A percentile compares a stretch with the other conserved stretches of the same genome.
These are phyloP conservation scores for Hemiprocne comata DNA, from an alignment of 2,113 vertebrate species.

Conservation along the genomic window DNA sequence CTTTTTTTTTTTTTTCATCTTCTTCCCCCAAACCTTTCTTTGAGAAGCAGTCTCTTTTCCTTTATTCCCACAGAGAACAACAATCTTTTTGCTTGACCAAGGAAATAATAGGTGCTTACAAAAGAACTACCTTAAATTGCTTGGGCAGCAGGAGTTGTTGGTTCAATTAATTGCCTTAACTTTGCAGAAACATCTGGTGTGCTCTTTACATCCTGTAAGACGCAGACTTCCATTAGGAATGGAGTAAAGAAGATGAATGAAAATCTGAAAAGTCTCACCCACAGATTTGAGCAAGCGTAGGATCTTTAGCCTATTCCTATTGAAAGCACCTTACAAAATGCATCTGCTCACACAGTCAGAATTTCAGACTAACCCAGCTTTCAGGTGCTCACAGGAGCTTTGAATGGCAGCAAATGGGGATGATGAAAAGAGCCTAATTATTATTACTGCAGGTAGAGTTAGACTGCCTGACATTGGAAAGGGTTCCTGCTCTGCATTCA, in stretches of 20 bases:
- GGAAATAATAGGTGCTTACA: neutral
- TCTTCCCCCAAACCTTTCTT: neutral
- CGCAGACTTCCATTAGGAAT: neutral
- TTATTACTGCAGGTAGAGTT: neutral
- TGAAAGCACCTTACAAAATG: neutral
- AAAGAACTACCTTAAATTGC: constrained; percentile 14
- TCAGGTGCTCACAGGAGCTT: neutral
- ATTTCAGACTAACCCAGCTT: neutral
- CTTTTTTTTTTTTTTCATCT: neutral
- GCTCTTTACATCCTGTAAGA: neutral
- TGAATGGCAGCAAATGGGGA: neutral
- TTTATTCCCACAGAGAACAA: neutral
- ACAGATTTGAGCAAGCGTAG: neutral
- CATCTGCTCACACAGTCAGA: neutral
- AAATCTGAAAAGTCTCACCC: neutral
- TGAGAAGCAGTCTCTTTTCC: neutral
- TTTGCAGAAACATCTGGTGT: constrained; percentile 33
- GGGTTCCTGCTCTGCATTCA: neutral
- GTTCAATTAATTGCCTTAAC: constrained; percentile 15
- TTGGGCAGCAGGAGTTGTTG: neutral
- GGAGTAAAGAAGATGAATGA: neutral
- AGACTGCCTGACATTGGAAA: neutral
- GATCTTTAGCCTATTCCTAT: neutral
- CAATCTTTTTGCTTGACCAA: neutral
- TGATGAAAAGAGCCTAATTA: neutral